These are phyloP conservation scores for Nomada lathburiana DNA, from an alignment of 2,888 invertebrate species.

Conservation along the genomic window DNA sequence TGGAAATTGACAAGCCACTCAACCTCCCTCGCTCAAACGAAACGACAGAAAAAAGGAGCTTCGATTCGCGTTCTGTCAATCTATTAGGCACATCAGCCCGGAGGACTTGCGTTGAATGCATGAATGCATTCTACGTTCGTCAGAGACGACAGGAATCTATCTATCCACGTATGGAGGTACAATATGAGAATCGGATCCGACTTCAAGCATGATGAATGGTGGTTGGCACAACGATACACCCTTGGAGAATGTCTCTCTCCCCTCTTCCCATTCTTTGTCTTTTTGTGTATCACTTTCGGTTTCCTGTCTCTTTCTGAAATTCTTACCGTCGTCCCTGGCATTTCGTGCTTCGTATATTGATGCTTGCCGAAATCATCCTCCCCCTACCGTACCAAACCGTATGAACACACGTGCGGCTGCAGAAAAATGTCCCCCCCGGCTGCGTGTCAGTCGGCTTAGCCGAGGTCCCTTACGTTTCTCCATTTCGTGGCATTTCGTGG, in stretches of 20 bases:
- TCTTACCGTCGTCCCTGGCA: slow-evolving; percentile 63
- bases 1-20: not conserved
- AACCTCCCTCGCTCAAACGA: not conserved
- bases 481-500: slow-evolving; percentile 51
- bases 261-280: slow-evolving; percentile 35
- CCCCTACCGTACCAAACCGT: slow-evolving; percentile 52
- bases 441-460: slow-evolving; percentile 53
- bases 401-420: slow-evolving; percentile 51
- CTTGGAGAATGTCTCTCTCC: slow-evolving; percentile 74
- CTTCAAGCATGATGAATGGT: slow-evolving; percentile 83
- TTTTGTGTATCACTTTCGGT: slow-evolving; percentile 43
- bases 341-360: slow-evolving; percentile 83
- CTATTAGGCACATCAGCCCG: slow-evolving; percentile 23
- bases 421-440: slow-evolving; percentile 53
- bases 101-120: slow-evolving; percentile 52
- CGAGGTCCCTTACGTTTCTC: slow-evolving; percentile 35
- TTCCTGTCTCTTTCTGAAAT: slow-evolving; percentile 28
- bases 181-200: slow-evolving; percentile 82
- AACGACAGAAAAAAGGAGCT: slow-evolving; percentile 15
- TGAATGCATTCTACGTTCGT: slow-evolving; percentile 53
- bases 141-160: slow-evolving; percentile 69
- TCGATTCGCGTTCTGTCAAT: slow-evolving; percentile 50
- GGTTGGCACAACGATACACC: slow-evolving; percentile 76
- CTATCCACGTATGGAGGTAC: slow-evolving; percentile 73
- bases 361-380: slow-evolving; percentile 73